Conservation (phyloP, 1,140 invertebrate genomes). For the Brachionus plicatilis region DNA sequence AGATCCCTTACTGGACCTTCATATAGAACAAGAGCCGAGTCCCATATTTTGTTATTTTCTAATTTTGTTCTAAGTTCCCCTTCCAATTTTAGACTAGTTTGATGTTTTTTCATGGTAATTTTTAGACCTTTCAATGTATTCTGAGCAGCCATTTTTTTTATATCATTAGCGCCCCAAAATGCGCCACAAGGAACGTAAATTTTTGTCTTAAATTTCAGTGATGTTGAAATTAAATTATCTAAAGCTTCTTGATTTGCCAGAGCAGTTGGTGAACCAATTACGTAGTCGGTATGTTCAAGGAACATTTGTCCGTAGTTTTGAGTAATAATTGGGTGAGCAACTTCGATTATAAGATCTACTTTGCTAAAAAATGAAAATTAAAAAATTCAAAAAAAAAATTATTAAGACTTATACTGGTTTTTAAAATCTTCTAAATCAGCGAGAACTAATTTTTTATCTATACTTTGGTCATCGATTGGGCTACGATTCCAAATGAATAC, state of each 20-base stretch:
- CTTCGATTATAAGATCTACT: conserved; percentile 62
- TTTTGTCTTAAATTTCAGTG: conserved; percentile 48
- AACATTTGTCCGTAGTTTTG: conserved; percentile 57
- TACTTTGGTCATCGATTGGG: neutral
- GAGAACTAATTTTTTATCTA: conserved; percentile 24
- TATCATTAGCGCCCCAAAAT: conserved; percentile 64
- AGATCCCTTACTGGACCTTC: conserved; percentile 60
- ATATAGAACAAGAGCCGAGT: conserved; percentile 55
- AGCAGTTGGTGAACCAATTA: conserved; percentile 62
- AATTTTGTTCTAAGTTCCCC: neutral
- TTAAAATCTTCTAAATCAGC: conserved; percentile 41
- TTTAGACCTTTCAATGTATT: conserved; percentile 60
- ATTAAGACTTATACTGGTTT: neutral
- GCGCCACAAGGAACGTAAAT: conserved; percentile 62
- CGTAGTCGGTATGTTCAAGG: conserved; percentile 56
- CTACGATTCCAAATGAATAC: conserved; percentile 31
- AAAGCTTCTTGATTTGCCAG: conserved; percentile 57
- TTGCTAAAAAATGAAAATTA: conserved; percentile 40
- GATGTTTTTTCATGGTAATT: conserved; percentile 64
- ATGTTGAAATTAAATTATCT: conserved; percentile 48
- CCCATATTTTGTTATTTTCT: neutral
- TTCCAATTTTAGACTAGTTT: conserved; percentile 58
- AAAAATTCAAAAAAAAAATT: neutral
- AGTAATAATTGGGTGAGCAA: conserved; percentile 61
- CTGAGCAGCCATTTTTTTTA: conserved; percentile 62